These are phyloP conservation scores for Melanotus villosus DNA, from an alignment of 2,888 invertebrate genomes.

Conservation along the genomic window DNA sequence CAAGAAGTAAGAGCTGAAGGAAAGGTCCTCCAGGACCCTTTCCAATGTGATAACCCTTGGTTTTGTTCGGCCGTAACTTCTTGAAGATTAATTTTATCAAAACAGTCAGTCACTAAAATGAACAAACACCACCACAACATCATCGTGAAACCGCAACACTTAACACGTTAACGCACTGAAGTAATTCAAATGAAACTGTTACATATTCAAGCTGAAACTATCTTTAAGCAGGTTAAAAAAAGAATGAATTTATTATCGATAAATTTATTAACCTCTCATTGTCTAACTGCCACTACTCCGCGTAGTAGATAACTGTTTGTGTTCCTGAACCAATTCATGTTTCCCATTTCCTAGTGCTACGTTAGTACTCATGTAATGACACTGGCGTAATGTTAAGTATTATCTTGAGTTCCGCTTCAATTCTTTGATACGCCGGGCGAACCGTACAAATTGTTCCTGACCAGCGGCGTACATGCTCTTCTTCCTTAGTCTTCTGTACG, in stretches of 20 bases:
- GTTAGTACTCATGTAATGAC: constrained; percentile 58
- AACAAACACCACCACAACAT: constrained; percentile 40
- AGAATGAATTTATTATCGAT: constrained; percentile 41
- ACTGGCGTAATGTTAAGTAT: constrained; percentile 64
- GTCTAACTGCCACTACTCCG: constrained; percentile 49
- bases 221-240: constrained; percentile 25
- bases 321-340: constrained; percentile 48
- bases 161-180: constrained; percentile 6
- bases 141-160: constrained; percentile 10
- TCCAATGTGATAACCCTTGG: constrained; percentile 54
- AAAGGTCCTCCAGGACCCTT: constrained; percentile 57
- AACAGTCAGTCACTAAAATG: constrained; percentile 32
- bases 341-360: constrained; percentile 53
- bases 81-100: constrained; percentile 26
- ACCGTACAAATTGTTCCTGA: constrained; percentile 24
- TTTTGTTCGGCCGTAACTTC: constrained; percentile 25
- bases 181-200: neutral
- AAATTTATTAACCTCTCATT: constrained; percentile 34
- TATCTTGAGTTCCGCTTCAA: constrained; percentile 65
- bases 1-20: constrained; percentile 57
- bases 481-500: neutral
- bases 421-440: constrained; percentile 55
- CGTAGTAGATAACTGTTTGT: constrained; percentile 33
- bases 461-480: constrained; percentile 29
- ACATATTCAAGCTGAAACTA: neutral